Percentiles rank a stretch among this genome's conserved stretches.
Conservation (phyloP, 2,888 invertebrate genomes). For the Anodontia alba region DNA sequence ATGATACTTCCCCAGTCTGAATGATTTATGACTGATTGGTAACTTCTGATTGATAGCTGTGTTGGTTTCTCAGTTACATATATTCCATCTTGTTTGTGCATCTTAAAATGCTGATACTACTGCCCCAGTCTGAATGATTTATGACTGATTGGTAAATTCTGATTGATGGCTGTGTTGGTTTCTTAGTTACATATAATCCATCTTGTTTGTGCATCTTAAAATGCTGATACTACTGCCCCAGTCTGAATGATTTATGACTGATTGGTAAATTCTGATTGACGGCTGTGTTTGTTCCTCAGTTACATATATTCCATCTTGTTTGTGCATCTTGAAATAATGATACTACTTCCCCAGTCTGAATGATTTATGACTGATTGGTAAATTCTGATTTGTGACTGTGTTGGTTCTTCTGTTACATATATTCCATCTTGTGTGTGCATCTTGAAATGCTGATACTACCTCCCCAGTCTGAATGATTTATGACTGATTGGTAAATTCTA, state of each 20-base stretch:
- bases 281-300: no score
- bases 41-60: not conserved
- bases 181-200: no score
- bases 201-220: no score
- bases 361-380: not conserved
- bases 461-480: not conserved
- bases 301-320: no score
- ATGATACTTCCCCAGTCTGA: not conserved
- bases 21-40: not conserved
- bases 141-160: not conserved
- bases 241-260: not conserved
- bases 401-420: no score
- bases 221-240: not conserved
- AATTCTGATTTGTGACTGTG: not conserved
- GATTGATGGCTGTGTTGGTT: no score
- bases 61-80: no score
- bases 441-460: not conserved
- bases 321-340: no score
- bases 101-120: not conserved
- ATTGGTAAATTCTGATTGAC: not conserved
- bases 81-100: no score
- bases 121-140: not conserved
- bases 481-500: not conserved
- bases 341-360: not conserved
- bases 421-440: no score